phyloP scores from a whole-genome alignment of 2,888 invertebrate species.

The Megamerina dolium region DNA sequence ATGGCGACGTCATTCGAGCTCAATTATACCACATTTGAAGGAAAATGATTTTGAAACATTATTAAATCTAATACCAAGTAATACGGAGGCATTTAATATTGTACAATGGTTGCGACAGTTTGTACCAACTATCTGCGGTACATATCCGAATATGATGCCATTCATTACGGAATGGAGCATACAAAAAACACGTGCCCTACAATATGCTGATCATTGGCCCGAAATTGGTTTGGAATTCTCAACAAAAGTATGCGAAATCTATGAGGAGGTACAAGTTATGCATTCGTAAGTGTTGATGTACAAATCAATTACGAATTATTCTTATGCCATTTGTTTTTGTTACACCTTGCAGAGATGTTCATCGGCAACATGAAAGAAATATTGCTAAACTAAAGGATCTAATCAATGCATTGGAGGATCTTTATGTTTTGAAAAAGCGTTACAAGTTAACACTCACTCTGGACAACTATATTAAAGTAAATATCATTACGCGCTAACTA shows the following conservation, averaged over 20 bases:
- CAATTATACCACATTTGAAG: slow-evolving; percentile 36
- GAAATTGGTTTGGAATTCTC: slow-evolving; percentile 48
- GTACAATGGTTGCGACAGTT: slow-evolving; percentile 47
- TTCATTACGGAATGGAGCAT: slow-evolving; percentile 46
- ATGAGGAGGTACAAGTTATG: slow-evolving; percentile 43
- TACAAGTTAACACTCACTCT: slow-evolving; percentile 45
- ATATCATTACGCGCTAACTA: background rate
- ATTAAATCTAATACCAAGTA: slow-evolving; percentile 39
- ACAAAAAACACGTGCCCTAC: slow-evolving; percentile 41
- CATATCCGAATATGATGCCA: slow-evolving; percentile 43
- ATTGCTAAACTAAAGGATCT: slow-evolving; percentile 38
- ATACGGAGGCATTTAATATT: slow-evolving; percentile 40
- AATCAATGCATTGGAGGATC: slow-evolving; percentile 41
- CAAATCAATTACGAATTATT: slow-evolving; percentile 1
- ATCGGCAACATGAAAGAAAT: slow-evolving; percentile 42
- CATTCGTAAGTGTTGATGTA: slow-evolving; percentile 33
- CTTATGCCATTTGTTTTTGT: background rate
- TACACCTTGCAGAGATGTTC: slow-evolving; percentile 41
- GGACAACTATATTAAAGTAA: slow-evolving; percentile 42
- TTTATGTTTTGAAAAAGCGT: slow-evolving; percentile 41
- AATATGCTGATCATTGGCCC: slow-evolving; percentile 46
- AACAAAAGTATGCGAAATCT: slow-evolving; percentile 42
- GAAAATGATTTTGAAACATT: slow-evolving; percentile 36
- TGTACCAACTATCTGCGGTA: slow-evolving; percentile 41
- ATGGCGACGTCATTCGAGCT: slow-evolving; percentile 45